Base-by-base conservation (phyloP, 2,113 vertebrate species). In the Aix galericulata region DNA sequence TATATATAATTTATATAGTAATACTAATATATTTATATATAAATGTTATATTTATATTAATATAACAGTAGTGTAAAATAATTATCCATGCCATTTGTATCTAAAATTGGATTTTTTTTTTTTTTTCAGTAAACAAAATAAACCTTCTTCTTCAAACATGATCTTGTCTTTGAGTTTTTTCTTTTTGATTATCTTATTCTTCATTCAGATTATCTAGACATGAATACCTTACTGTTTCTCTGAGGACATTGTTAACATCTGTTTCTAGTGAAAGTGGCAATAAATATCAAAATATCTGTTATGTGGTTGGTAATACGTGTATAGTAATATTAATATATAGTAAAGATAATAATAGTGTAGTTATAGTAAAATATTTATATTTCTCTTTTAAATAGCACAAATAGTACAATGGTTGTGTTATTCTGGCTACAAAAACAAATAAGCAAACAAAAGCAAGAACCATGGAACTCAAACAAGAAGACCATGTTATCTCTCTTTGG, bases 301-400 rank as follows among this genome's bases (percentile, higher is more conserved):
- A 2, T 14, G 2, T 23, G 48, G 10, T 50, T 10, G 9, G 46
- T 46, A 46, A 46, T 46, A 46, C 10, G 21, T 40, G 44, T 46
- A 46, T 46, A 46, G 18, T 46, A 46, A 46, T 46, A 46, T 18
- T 46, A 46, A 46, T 17, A 46, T 46, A 46, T 46, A 46, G 46
- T 21, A 46, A 46, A 21, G 44, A 46, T 46, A 21, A 20, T 46
- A 46, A 46, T 46, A 46, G 46, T 46, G 46, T 46, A 46, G 18
- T 46, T 21, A 46, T 46, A 46, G 46, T 46, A 20, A 46, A 46
- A 46, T 46, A 32, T 23, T 50, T 13, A 18, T 71, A 64, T 64
- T 91, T 90, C 36, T 63, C 14, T 68, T 94, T 14, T 72, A 89
- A 82, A 76, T 44, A 76, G 46, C 53, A 68, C 11, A 40, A 44